These are phyloP conservation scores for Coptodon bakossiorum DNA, from an alignment of 2,113 vertebrate species.

Conservation along the genomic window DNA sequence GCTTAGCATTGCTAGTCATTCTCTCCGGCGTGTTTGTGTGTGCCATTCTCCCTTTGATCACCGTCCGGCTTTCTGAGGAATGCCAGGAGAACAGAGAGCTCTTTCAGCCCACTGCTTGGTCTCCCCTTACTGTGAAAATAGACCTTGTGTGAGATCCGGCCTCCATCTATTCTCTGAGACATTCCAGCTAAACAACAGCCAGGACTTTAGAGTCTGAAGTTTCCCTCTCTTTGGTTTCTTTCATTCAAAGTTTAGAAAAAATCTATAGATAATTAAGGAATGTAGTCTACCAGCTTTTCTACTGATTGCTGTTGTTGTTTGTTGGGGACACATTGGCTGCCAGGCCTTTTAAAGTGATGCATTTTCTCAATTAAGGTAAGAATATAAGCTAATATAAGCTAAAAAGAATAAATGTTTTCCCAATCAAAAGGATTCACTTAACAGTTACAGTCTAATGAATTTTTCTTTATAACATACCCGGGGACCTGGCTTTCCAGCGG, in stretches of 20 bases:
- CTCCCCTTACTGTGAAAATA: constrained; percentile 78
- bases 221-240: not conserved
- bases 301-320: not conserved
- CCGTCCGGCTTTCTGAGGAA: constrained; percentile 49
- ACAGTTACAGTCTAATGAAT: not conserved
- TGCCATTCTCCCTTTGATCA: constrained; percentile 36
- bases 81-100: constrained; percentile 76
- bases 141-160: constrained; percentile 66
- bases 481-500: constrained; percentile 82
- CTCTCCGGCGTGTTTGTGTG: constrained; percentile 10
- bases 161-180: constrained; percentile 60
- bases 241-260: not conserved
- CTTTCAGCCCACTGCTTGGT: constrained; percentile 73
- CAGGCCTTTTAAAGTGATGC: not conserved
- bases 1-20: not conserved
- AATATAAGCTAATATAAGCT: not conserved
- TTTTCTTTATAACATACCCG: constrained; percentile 72
- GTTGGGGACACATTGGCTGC: not conserved
- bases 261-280: not conserved
- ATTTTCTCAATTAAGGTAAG: not conserved
- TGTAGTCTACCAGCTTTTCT: not conserved
- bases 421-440: not conserved
- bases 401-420: not conserved
- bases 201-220: not conserved
- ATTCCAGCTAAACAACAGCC: constrained; percentile 39